Percentiles rank a stretch among this genome's conserved stretches.
phyloP scores from a whole-genome alignment of 2,113 vertebrate species.

The Tetrao urogallus region DNA sequence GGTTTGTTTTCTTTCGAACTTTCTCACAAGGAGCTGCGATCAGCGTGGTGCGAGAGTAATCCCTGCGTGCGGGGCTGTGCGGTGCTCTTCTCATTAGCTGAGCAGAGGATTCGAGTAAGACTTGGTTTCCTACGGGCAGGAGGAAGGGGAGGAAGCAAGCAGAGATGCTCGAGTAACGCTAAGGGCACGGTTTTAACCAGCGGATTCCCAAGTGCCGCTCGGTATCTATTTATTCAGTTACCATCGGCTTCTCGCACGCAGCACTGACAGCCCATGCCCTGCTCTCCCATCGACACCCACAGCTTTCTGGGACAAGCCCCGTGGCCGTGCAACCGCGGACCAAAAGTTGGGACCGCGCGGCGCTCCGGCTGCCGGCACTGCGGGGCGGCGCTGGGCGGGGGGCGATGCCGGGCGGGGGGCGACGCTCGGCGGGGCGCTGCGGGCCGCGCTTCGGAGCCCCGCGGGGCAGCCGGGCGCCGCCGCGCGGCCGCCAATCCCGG shows the following conservation, averaged over 20 bases:
- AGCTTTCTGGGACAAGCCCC: neutral
- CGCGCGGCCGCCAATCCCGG: neutral
- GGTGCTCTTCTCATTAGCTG: neutral
- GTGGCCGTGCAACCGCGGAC: neutral
- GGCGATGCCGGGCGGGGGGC: neutral
- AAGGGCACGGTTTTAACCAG: neutral
- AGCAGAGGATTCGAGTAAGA: neutral
- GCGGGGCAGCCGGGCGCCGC: neutral
- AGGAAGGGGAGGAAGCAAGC: neutral
- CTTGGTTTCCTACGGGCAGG: neutral
- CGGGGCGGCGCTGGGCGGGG: neutral
- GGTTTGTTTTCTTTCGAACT: neutral
- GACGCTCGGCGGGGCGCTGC: too few species aligned
- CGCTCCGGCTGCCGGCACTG: neutral
- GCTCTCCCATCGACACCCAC: neutral
- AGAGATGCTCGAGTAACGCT: neutral
- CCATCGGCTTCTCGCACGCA: neutral
- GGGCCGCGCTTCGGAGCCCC: neutral
- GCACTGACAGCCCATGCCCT: neutral
- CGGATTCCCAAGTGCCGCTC: neutral
- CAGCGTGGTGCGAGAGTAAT: neutral
- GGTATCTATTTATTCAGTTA: accelerated
- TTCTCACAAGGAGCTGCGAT: neutral
- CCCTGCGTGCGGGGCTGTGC: neutral
- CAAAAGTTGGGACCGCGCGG: neutral